Percentiles rank a stretch among this genome's conserved stretches.
These are phyloP conservation scores for Hippolais icterina DNA, from an alignment of 2,113 vertebrate species.

Conservation along the genomic window DNA sequence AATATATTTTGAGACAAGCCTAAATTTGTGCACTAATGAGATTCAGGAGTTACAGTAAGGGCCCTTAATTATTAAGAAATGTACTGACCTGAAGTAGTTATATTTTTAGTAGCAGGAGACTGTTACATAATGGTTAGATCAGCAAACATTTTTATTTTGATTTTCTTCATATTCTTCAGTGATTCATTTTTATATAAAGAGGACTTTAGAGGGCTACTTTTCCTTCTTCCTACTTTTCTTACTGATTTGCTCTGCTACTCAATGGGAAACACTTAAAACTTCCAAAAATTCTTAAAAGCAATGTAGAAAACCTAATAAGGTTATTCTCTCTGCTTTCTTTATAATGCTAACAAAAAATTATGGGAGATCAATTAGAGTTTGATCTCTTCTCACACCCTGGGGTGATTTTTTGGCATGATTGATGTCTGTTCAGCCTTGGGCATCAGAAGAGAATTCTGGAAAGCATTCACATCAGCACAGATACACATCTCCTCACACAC, in stretches of 20 bases:
- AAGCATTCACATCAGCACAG: neutral
- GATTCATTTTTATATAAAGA: neutral
- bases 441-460: neutral
- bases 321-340: neutral
- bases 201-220: neutral
- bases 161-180: neutral
- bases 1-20: neutral
- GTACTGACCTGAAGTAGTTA: neutral
- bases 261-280: neutral
- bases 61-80: neutral
- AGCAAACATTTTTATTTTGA: neutral
- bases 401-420: neutral
- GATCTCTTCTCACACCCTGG: neutral
- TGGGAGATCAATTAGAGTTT: neutral
- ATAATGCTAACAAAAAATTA: neutral
- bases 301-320: neutral
- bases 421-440: neutral
- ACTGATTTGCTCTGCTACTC: neutral
- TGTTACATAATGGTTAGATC: neutral
- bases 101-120: neutral
- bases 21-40: neutral
- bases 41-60: neutral
- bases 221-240: neutral
- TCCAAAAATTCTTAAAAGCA: neutral
- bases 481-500: fast-evolving